A percentile compares a stretch with the other conserved stretches of the same genome.
phyloP scores from a whole-genome alignment of 35 echinoderm and acorn worm genomes.

The Heliocidaris erythrogramma region DNA sequence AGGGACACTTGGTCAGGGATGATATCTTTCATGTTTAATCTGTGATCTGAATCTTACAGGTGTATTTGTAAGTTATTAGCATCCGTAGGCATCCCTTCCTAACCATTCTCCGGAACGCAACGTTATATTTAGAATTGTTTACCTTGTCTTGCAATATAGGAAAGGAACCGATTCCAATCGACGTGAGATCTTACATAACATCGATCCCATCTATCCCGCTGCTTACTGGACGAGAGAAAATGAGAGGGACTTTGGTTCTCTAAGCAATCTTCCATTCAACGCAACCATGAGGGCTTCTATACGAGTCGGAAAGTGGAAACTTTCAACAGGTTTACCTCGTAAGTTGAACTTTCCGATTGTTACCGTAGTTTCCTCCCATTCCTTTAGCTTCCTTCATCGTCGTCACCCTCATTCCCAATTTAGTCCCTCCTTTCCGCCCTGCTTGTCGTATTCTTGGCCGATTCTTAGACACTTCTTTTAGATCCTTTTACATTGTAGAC shows the following conservation, averaged over 20 bases:
- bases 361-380: too few relatives aligned
- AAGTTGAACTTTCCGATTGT: background rate
- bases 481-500: too few relatives aligned
- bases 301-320: conserved; percentile 79
- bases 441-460: too few relatives aligned
- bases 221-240: conserved; percentile 9
- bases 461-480: too few relatives aligned
- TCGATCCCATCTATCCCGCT: background rate
- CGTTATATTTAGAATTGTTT: background rate
- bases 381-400: too few relatives aligned
- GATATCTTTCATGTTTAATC: too few relatives aligned
- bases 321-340: conserved; percentile 68
- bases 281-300: conserved; percentile 78
- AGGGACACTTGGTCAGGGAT: too few relatives aligned
- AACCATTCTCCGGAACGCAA: background rate
- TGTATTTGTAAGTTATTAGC: too few relatives aligned
- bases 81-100: too few relatives aligned
- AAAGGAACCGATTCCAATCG: conserved; percentile 7
- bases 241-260: background rate
- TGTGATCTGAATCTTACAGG: too few relatives aligned
- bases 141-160: background rate
- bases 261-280: conserved; percentile 46
- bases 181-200: background rate
- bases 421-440: too few relatives aligned
- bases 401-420: too few relatives aligned